Percentiles rank a stretch among this genome's conserved stretches.
phyloP scores from a whole-genome alignment of 2,888 invertebrate genomes.

The Synanthedon tipuliformis region DNA sequence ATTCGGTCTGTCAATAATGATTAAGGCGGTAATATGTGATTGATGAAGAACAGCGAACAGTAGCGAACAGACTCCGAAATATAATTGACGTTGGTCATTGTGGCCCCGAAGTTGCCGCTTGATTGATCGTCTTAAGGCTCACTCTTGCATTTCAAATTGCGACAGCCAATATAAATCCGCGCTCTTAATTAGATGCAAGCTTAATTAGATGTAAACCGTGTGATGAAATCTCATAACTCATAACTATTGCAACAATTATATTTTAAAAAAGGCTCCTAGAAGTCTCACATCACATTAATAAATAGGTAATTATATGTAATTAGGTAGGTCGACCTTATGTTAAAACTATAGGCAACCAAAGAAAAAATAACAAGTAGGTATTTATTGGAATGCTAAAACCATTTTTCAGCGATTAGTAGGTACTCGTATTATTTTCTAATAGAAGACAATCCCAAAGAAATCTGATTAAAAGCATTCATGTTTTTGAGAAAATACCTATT shows the following conservation, averaged over 20 bases:
- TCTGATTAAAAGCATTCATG: no score
- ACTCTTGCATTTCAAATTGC: conserved; percentile 14
- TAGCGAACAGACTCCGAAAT: conserved; percentile 20
- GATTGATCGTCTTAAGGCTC: conserved; percentile 35
- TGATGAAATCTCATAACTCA: conserved; percentile 43
- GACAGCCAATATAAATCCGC: conserved; percentile 29
- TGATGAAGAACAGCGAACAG: conserved; percentile 58
- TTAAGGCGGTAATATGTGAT: conserved; percentile 52
- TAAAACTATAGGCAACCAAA: no score
- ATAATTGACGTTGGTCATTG: conserved; percentile 53
- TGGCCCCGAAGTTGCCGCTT: conserved; percentile 21
- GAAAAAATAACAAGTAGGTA: no score
- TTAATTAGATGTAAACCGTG: conserved; percentile 37
- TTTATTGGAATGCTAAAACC: no score
- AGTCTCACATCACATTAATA: no score
- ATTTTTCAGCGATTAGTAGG: no score
- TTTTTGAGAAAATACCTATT: no score
- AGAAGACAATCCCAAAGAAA: no score
- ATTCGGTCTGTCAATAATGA: conserved; percentile 57
- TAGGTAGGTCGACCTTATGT: no score
- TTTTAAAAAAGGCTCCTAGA: conserved; percentile 2
- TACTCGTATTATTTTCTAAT: no score
- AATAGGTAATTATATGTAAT: no score
- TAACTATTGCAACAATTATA: conserved; percentile 21
- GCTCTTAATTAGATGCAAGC: conserved; percentile 43